Base-by-base conservation (phyloP, 2,888 invertebrate genomes). In the Drosophila dives region DNA sequence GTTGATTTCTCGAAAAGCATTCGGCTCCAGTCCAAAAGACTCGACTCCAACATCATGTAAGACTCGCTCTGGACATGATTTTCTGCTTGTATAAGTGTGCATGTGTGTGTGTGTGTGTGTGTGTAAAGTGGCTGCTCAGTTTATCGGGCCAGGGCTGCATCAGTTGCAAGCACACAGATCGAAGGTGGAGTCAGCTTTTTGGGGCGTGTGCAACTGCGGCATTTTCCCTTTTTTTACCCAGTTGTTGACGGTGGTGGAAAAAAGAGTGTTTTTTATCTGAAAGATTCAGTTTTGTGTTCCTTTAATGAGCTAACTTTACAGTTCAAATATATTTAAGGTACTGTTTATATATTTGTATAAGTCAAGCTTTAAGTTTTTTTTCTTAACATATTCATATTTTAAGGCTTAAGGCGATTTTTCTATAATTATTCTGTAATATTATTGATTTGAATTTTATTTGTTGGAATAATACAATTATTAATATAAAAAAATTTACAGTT, bases 1-100 rank as follows among this genome's bases (percentile, higher is more conserved):
- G 89, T 79, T 90, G 86, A 83, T 89, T 90, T 90, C 86, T 89
- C 81, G 89, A 86, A 86, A 89, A 86, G 86, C 91, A 85, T 91
- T 91, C 91, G 91, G 72, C 81, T 64, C 49, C 75, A 65, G 66
- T 66, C 73, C 50, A 54, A 40, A 72, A 60, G 26, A 51, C 68
- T 29, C 33, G 48, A 63, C 64, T 71, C 48, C 68, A 81, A 58
- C 81, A 72, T 54, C 81, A 86, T 83, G 69, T 72, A 74, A 69
- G 67, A 71, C 80, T 59, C 45, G 72, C 71, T 73, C 71, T 72
- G 73, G 60, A 64, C 73, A 71, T 79, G 78, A 71, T 72, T 70
- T 75, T 64, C 20, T 61, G 38, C 11, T 42, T 26, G 26, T 29
- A 15, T 26, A 26, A 12, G 1, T 62, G 4, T 36, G 10, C 48